These are phyloP conservation scores for Corvus hawaiiensis DNA, from an alignment of 2,113 vertebrate species.

Conservation along the genomic window DNA sequence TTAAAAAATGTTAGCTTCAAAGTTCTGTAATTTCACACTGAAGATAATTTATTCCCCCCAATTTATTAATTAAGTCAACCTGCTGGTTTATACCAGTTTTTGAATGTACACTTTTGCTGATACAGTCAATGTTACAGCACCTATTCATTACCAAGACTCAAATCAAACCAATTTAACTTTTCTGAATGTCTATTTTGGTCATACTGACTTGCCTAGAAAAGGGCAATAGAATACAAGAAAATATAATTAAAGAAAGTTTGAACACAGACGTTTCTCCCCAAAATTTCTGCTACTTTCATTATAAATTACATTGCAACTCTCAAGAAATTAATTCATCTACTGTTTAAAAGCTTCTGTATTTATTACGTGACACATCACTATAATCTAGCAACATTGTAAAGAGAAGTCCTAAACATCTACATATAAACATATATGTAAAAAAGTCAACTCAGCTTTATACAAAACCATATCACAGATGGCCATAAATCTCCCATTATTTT, in stretches of 20 bases:
- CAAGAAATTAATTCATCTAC: neutral
- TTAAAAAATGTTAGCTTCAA: neutral
- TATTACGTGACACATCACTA: neutral
- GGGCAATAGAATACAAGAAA: neutral
- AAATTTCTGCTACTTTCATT: neutral
- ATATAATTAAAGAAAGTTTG: neutral
- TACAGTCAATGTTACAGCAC: neutral
- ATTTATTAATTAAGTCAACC: neutral
- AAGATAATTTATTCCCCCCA: neutral
- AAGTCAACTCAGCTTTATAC: slow-evolving; percentile 7
- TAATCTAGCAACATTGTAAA: neutral
- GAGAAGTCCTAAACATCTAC: slow-evolving; percentile 6
- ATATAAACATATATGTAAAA: neutral
- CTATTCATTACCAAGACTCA: neutral
- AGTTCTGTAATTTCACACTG: neutral
- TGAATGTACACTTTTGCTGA: neutral
- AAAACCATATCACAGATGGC: neutral
- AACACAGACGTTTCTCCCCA: neutral
- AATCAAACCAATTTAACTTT: neutral
- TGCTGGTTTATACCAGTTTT: neutral
- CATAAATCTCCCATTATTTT: slow-evolving; percentile 10
- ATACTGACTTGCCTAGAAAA: neutral
- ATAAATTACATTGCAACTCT: neutral
- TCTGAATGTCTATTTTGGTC: neutral
- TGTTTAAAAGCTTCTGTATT: slow-evolving; percentile 46